phyloP scores from a whole-genome alignment of 2,113 vertebrate species.

The Holacanthus passer region DNA sequence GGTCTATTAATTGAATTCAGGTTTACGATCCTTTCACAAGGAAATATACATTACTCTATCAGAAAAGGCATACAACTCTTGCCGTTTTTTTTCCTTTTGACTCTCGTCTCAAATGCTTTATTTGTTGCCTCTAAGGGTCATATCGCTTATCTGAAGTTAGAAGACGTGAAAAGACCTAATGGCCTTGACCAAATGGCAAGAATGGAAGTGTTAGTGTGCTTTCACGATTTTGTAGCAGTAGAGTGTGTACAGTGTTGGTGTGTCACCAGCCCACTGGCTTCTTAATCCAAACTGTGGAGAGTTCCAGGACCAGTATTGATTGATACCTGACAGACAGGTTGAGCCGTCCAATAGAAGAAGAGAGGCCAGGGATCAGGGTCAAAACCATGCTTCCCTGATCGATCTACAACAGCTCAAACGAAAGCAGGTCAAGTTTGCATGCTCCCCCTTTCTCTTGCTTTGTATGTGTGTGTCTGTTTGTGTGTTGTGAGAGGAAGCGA shows the following conservation, averaged over 20 bases:
- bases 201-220: background rate
- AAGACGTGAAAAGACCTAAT: background rate
- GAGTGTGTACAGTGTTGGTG: background rate
- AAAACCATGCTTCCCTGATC: constrained; percentile 33
- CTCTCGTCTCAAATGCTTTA: background rate
- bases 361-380: constrained; percentile 35
- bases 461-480: background rate
- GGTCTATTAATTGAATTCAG: background rate
- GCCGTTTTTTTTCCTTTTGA: background rate
- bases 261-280: background rate
- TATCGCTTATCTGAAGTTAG: background rate
- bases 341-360: constrained; percentile 18
- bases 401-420: constrained; percentile 34
- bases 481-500: background rate
- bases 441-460: background rate
- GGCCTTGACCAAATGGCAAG: background rate
- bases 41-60: background rate
- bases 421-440: constrained; percentile 27
- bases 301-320: constrained; percentile 36
- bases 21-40: background rate
- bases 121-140: background rate
- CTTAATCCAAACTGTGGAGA: background rate
- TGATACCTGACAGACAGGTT: constrained; percentile 49
- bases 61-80: background rate
- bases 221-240: background rate